phyloP scores from a whole-genome alignment of 92 coral and sea anemone species.

The Porites lobata region DNA sequence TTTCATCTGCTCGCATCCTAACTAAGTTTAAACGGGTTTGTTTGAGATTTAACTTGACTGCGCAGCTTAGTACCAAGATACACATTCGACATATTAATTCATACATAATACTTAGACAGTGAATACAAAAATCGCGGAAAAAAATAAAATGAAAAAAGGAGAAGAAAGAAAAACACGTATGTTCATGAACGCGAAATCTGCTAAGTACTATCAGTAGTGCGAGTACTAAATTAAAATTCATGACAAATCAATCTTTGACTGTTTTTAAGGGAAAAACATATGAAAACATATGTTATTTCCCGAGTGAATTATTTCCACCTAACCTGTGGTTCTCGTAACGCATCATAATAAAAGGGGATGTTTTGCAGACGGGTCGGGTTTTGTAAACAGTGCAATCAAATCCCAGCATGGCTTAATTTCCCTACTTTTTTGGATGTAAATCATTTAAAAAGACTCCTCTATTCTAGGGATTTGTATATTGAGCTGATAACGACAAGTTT shows the following conservation, averaged over 20 bases:
- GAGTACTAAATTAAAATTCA: background rate
- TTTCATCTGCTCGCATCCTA: background rate
- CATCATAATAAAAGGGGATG: background rate
- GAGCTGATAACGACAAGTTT: background rate
- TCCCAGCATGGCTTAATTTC: conserved; percentile 5
- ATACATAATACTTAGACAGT: background rate
- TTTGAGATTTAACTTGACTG: background rate
- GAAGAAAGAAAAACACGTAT: background rate
- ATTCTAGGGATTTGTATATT: background rate
- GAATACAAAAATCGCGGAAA: too few relatives aligned
- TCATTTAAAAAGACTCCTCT: background rate
- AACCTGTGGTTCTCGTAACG: background rate
- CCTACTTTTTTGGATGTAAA: background rate
- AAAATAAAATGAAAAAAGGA: too few relatives aligned
- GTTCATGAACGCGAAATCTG: background rate
- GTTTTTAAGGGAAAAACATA: background rate
- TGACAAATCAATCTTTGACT: background rate
- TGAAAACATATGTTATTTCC: conserved; percentile 4
- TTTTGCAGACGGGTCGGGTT: background rate
- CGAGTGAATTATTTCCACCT: background rate
- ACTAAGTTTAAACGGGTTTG: background rate
- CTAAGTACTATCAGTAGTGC: too few relatives aligned
- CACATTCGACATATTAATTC: background rate
- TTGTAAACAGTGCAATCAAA: background rate
- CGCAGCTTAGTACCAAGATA: too few relatives aligned